Conservation (phyloP, 2,797 vertebrate genomes). For the Nyctalus aviator region DNA sequence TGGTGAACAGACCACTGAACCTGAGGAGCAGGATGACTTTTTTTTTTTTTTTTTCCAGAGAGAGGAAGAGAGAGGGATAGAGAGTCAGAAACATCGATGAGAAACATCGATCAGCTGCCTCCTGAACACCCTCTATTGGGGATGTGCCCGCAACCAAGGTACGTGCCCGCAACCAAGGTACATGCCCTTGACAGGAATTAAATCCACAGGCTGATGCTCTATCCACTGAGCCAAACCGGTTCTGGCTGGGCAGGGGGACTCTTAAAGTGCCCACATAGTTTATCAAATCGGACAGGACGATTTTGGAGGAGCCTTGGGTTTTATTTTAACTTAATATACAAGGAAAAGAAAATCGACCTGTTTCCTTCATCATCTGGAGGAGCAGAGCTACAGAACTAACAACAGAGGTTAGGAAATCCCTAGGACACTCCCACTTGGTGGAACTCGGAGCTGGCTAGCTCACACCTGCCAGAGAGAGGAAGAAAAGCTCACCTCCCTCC, state of each 20-base stretch:
- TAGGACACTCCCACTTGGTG: neutral
- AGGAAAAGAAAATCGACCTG: neutral
- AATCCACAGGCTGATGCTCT: too few species aligned
- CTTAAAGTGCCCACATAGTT: neutral
- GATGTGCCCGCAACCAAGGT: too few species aligned
- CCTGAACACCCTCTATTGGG: too few species aligned
- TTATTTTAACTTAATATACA: conserved; percentile 7
- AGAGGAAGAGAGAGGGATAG: too few species aligned
- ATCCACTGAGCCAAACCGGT: too few species aligned
- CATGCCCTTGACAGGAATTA: too few species aligned
- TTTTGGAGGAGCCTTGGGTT: neutral
- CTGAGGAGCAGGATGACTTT: neutral
- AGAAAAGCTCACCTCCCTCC: neutral
- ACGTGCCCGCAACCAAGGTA: too few species aligned
- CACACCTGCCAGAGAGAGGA: neutral
- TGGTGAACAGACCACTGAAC: neutral
- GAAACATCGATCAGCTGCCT: too few species aligned
- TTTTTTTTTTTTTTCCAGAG: too few species aligned
- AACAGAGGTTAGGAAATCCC: neutral
- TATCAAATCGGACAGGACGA: neutral
- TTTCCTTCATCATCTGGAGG: neutral
- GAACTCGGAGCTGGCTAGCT: neutral
- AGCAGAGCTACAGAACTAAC: neutral
- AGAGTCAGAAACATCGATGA: too few species aligned
- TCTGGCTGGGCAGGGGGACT: neutral